These are phyloP conservation scores for Artibeus jamaicensis DNA, from an alignment of 2,797 vertebrate species.

Conservation along the genomic window DNA sequence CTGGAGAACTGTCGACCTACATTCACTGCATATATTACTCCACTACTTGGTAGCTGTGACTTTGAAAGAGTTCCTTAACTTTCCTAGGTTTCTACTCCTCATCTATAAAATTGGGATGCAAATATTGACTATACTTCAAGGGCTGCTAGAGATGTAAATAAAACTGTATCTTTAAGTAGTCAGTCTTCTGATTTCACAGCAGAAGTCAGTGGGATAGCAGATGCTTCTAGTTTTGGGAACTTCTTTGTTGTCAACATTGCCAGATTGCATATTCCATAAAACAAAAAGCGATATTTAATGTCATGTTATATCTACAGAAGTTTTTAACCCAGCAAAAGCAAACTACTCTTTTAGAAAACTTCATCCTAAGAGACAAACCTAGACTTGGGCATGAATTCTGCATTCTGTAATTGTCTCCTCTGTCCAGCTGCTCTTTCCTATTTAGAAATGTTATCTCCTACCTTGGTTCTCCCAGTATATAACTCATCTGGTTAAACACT, in stretches of 20 bases:
- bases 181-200: background rate
- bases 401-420: background rate
- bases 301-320: constrained; percentile 7
- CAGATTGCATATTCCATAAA: background rate
- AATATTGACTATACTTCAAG: background rate
- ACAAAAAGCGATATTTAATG: background rate
- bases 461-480: background rate
- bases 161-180: background rate
- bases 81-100: background rate
- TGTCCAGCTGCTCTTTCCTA: background rate
- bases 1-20: background rate
- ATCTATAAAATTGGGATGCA: background rate
- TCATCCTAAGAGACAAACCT: background rate
- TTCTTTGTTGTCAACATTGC: background rate
- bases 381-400: background rate
- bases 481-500: background rate
- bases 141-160: background rate
- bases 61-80: background rate
- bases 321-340: background rate
- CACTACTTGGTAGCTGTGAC: background rate
- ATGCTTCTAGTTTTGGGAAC: background rate
- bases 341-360: constrained; percentile 19
- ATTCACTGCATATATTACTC: background rate
- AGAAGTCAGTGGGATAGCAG: background rate
- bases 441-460: background rate